Percentiles rank a stretch among this genome's conserved stretches.
Conservation (phyloP, 1,140 invertebrate species). For the Drosophila obscura region DNA sequence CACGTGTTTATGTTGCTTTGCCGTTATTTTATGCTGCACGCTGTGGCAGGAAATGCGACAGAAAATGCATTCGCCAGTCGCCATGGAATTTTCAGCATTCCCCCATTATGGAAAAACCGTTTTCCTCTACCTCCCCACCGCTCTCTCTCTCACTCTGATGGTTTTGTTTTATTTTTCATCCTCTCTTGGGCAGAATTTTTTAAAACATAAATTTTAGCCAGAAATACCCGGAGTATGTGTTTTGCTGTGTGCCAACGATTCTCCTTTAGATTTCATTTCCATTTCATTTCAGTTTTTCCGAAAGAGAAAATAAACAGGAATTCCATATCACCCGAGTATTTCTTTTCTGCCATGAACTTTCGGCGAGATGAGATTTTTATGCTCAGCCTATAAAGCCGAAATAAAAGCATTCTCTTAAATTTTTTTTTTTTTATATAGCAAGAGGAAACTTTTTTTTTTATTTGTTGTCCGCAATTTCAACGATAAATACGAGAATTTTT, state of each 20-base stretch:
- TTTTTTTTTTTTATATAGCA: constrained; percentile 20
- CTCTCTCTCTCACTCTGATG: not conserved
- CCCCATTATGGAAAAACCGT: constrained; percentile 34
- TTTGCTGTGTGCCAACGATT: not conserved
- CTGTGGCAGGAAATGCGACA: constrained; percentile 57
- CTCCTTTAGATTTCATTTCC: constrained; percentile 24
- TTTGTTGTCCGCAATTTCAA: too few species aligned
- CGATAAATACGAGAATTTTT: too few species aligned
- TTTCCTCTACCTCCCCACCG: constrained; percentile 30
- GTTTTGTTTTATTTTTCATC: constrained; percentile 12
- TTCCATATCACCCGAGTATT: constrained; percentile 1
- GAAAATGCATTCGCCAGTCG: constrained; percentile 53
- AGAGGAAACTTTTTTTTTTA: not conserved
- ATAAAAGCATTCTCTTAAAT: constrained; percentile 7
- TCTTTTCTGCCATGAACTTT: constrained; percentile 4
- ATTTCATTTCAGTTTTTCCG: constrained; percentile 29
- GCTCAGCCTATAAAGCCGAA: constrained; percentile 16
- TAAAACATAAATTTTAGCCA: constrained; percentile 12
- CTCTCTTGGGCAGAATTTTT: constrained; percentile 3
- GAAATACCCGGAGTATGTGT: constrained; percentile 1
- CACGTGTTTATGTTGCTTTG: constrained; percentile 69
- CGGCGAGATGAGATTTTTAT: constrained; percentile 21
- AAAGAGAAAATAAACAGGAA: constrained; percentile 26
- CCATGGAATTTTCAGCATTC: constrained; percentile 34
- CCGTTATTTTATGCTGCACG: constrained; percentile 57